Evolutionary conservation across 2,797 vertebrate species (phyloP).

Genomic region (Acanthis flammea): DNA sequence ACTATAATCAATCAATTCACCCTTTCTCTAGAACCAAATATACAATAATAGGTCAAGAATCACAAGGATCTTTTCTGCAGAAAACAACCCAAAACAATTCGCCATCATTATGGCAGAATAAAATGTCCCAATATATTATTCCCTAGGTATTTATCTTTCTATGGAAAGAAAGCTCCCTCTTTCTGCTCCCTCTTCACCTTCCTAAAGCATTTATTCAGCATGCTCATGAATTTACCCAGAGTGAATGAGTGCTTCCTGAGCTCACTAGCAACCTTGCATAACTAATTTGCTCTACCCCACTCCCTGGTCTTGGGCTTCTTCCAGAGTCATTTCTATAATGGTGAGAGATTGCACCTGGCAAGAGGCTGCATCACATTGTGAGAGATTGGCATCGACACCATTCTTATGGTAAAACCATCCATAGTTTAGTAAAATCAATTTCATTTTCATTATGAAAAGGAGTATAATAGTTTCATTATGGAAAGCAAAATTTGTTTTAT

Average conservation of each 20-base stretch:
- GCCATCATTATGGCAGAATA: not conserved
- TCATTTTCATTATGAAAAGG: not conserved
- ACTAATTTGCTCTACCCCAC: not conserved
- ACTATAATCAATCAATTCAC: not conserved
- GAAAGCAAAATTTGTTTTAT: not conserved
- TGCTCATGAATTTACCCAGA: not conserved
- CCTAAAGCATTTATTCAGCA: not conserved
- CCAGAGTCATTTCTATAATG: not conserved
- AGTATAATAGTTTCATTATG: not conserved
- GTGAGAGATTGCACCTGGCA: not conserved
- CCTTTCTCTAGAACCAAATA: not conserved
- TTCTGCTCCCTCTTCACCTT: not conserved
- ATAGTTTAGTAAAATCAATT: not conserved
- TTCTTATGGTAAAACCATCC: not conserved
- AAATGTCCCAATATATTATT: not conserved
- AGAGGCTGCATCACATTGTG: not conserved
- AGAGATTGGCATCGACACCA: rapidly evolving
- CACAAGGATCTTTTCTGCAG: not conserved
- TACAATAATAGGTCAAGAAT: not conserved
- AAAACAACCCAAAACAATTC: not conserved
- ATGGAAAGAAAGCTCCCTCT: not conserved
- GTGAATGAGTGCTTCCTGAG: not conserved
- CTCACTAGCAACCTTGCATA: not conserved
- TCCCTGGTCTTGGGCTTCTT: not conserved
- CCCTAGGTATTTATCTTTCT: not conserved